phyloP scores from a whole-genome alignment of 2,797 vertebrate genomes.

The Leuciscus waleckii region DNA sequence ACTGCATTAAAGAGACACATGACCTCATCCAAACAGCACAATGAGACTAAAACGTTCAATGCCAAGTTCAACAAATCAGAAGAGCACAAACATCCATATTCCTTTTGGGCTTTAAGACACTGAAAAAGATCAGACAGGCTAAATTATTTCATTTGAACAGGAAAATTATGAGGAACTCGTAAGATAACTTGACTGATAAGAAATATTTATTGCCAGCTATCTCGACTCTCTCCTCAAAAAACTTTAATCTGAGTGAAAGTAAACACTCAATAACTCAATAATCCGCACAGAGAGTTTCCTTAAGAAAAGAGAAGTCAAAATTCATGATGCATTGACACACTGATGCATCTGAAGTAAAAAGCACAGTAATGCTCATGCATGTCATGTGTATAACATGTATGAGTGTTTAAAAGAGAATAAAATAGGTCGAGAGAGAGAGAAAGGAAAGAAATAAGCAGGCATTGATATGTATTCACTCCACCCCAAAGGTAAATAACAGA shows the following conservation, averaged over 20 bases:
- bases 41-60: conserved; percentile 2
- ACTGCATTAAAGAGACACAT: conserved; percentile 2
- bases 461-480: neutral
- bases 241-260: neutral
- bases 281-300: conserved; percentile 13
- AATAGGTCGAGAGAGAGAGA: neutral
- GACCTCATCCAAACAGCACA: neutral
- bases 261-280: neutral
- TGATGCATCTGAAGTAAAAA: neutral
- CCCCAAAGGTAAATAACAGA: conserved; percentile 26
- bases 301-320: conserved; percentile 36
- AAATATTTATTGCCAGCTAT: neutral
- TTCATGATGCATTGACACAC: conserved; percentile 21
- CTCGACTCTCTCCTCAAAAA: neutral
- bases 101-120: neutral
- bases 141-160: neutral
- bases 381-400: neutral
- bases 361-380: neutral
- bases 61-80: conserved; percentile 8
- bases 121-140: neutral
- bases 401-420: conserved; percentile 13
- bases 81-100: neutral
- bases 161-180: neutral
- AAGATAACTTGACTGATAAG: neutral
- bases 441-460: neutral